Evolutionary conservation across 2,797 vertebrate species (phyloP), one percentile per base, ranked within the genome.

Genomic region (Brachyrhaphis roseni): DNA sequence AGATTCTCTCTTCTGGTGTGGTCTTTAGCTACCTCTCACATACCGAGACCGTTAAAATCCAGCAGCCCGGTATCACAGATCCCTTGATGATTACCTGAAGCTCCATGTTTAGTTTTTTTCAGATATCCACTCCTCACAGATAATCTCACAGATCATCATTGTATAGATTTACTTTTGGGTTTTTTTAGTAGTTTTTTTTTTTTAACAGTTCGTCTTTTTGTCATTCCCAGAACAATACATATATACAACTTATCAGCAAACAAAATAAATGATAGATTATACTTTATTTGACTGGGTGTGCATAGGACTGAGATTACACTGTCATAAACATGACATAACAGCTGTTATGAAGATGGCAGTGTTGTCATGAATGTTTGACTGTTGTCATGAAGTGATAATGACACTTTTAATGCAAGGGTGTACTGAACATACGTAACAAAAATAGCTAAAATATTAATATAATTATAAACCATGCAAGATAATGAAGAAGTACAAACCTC

Each of bases 1-100:
- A 12, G 26, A 45, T 78, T 34, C 12, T 66, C 1, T 80, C 64
- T 72, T 71, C 72, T 64, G 4, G n/a, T 84, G 87, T 88, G 72
- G 79, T 81, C 78, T 83, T 75, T 26, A 75, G 59, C 80, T 45
- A 68, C 49, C 20, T 43, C 31, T 72, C 49, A 34, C 49, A 68
- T n/a, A 55, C 12, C 23, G 3, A 70, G n/a, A 18, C 46, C 8
- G 2, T 45, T 45, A 15, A 43, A 43, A 70, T 43, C 66, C 15
- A 43, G 20, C 23, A 11, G 3, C 36, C 64, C 20, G 1, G 18
- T 34, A 66, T 66, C 18, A 10, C 34, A 68, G 36, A 68, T 12
- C 64, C 64, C 18, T 39, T 5, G 36, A 20, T 68, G 36, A 39
- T 68, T 10, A 36, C 62, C 8, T 36, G 36, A 66, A 66, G 3